phyloP scores from a whole-genome alignment of 2,888 invertebrate species.

The Philaethria dido region DNA sequence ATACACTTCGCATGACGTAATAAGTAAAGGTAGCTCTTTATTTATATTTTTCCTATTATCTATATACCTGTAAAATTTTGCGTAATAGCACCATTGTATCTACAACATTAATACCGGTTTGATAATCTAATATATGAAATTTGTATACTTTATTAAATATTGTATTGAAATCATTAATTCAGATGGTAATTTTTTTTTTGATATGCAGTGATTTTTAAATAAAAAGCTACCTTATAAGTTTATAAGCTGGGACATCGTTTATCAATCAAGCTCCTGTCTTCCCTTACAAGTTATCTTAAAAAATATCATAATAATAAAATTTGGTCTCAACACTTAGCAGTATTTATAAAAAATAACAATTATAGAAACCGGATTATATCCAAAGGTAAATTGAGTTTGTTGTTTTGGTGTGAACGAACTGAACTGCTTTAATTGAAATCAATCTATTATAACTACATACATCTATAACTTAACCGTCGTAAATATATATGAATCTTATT shows the following conservation, averaged over 20 bases:
- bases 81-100: too few relatives aligned
- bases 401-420: slow-evolving; percentile 11
- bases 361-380: slow-evolving; percentile 8
- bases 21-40: neutral
- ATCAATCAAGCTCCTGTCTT: neutral
- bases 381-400: slow-evolving; percentile 9
- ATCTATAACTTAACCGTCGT: neutral
- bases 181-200: too few relatives aligned
- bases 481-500: neutral
- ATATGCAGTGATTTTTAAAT: too few relatives aligned
- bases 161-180: too few relatives aligned
- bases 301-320: neutral
- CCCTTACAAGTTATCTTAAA: neutral
- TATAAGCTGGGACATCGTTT: neutral
- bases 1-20: neutral
- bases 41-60: too few relatives aligned
- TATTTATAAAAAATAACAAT: neutral
- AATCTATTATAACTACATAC: neutral
- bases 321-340: neutral
- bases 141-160: too few relatives aligned
- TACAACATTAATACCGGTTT: too few relatives aligned
- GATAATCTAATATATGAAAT: too few relatives aligned
- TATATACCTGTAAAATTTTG: too few relatives aligned
- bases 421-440: neutral
- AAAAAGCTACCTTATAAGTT: slow-evolving; percentile 11